Evolutionary conservation across 2,888 invertebrate species (phyloP).

Genomic region (Mesorhabditis spiculigera): DNA sequence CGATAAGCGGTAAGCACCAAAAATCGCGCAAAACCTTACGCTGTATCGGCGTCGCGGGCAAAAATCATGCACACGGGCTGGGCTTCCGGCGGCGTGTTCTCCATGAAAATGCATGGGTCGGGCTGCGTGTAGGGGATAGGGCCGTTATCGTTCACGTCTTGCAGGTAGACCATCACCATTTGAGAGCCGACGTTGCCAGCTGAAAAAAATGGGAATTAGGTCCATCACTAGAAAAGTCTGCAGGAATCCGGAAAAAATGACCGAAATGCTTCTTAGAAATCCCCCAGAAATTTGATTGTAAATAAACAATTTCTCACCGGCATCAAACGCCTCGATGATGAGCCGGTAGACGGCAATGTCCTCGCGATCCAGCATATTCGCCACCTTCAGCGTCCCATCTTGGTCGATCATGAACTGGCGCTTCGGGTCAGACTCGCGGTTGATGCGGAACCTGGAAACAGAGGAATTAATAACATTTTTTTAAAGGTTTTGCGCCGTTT

Average conservation of each 20-base stretch:
- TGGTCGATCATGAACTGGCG: constrained; percentile 89
- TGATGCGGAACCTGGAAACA: constrained; percentile 66
- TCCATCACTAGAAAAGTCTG: background rate
- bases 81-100: constrained; percentile 84
- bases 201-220: constrained; percentile 21
- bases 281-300: background rate
- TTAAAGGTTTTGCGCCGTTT: too few species aligned
- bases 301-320: constrained; percentile 63
- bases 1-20: constrained; percentile 71
- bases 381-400: constrained; percentile 89
- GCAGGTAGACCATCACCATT: constrained; percentile 73
- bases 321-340: constrained; percentile 89
- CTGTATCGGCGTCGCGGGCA: constrained; percentile 53
- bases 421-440: constrained; percentile 84
- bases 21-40: constrained; percentile 18
- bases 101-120: constrained; percentile 84
- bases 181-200: constrained; percentile 78
- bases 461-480: too few species aligned
- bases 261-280: too few species aligned
- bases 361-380: constrained; percentile 84
- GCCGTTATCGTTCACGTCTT: constrained; percentile 86
- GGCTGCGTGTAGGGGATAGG: constrained; percentile 84
- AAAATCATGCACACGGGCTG: constrained; percentile 63
- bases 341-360: constrained; percentile 92
- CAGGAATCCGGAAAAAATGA: too few species aligned